A percentile compares a stretch with the other conserved stretches of the same genome.
Conservation (phyloP, 1,140 invertebrate genomes). For the Zelostemma sp. region DNA sequence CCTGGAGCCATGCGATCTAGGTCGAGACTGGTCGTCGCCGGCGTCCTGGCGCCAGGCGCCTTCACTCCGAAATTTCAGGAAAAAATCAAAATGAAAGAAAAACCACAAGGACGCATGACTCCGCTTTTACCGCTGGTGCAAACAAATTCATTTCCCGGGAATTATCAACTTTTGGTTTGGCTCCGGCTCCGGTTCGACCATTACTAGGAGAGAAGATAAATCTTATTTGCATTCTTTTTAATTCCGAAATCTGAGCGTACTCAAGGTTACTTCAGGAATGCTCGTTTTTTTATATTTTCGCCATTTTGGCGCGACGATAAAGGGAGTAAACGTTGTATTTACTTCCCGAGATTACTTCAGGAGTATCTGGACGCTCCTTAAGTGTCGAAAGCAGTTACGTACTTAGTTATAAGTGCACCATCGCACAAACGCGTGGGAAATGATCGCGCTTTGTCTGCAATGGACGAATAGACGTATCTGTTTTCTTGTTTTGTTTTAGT, state of each 20-base stretch:
- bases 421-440: not conserved
- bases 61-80: constrained; percentile 48
- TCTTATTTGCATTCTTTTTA: too few relatives aligned
- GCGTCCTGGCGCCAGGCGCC: constrained; percentile 64
- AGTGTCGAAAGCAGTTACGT: not conserved
- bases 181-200: too few relatives aligned
- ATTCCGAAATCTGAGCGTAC: too few relatives aligned
- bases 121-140: not conserved
- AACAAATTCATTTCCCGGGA: too few relatives aligned
- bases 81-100: constrained; percentile 35
- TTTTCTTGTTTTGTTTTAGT: too few relatives aligned
- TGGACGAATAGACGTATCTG: too few relatives aligned
- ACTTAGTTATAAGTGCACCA: too few relatives aligned
- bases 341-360: not conserved
- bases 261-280: too few relatives aligned
- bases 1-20: constrained; percentile 61
- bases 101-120: constrained; percentile 3
- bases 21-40: constrained; percentile 68
- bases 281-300: too few relatives aligned
- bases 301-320: not conserved
- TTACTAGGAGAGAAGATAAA: too few relatives aligned
- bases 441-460: not conserved
- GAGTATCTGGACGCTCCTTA: not conserved
- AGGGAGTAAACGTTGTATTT: not conserved
- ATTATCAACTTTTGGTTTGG: too few relatives aligned